Conservation (phyloP, 1,140 invertebrate species). For the Proales similis region DNA sequence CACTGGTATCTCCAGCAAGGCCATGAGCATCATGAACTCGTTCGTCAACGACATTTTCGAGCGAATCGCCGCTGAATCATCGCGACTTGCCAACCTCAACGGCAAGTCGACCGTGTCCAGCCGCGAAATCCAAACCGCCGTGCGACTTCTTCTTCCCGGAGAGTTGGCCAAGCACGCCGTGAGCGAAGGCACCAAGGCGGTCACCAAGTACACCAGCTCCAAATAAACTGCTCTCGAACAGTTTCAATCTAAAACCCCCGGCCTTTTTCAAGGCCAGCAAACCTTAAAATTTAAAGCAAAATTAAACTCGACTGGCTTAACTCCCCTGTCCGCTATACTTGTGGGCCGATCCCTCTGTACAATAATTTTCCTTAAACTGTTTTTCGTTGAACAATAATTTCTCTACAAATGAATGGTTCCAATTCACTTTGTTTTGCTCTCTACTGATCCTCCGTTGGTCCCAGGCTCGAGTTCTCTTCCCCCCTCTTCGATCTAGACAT, state of each 20-base stretch:
- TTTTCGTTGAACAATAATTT: too few relatives aligned
- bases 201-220: slow-evolving; percentile 55
- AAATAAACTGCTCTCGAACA: neutral
- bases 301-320: too few relatives aligned
- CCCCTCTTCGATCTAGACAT: too few relatives aligned
- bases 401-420: too few relatives aligned
- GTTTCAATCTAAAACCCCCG: neutral
- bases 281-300: slow-evolving; percentile 28
- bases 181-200: slow-evolving; percentile 59
- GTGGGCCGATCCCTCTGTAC: too few relatives aligned
- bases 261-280: slow-evolving; percentile 31
- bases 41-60: slow-evolving; percentile 65
- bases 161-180: slow-evolving; percentile 61
- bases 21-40: slow-evolving; percentile 63
- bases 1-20: slow-evolving; percentile 56
- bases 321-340: too few relatives aligned
- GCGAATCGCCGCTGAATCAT: slow-evolving; percentile 63
- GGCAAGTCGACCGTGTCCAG: slow-evolving; percentile 60
- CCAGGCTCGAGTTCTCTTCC: too few relatives aligned
- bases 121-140: slow-evolving; percentile 61
- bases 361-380: too few relatives aligned
- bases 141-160: slow-evolving; percentile 59
- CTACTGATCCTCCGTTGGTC: too few relatives aligned
- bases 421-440: too few relatives aligned
- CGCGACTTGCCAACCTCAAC: slow-evolving; percentile 64